Base-by-base conservation (phyloP, 2,113 vertebrate species). In the Pampusana beccarii region DNA sequence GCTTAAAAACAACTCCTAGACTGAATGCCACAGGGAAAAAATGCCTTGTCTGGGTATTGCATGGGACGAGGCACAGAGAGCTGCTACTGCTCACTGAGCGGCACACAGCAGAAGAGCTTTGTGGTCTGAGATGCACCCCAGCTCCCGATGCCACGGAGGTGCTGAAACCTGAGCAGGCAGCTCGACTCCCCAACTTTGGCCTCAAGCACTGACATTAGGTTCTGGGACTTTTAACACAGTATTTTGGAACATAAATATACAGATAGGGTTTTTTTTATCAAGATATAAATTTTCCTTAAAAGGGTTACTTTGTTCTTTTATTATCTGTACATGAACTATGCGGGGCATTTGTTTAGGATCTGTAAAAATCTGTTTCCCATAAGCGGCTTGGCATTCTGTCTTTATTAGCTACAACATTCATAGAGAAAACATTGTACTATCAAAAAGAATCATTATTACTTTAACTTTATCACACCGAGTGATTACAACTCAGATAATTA, bases 321-420 rank as follows among this genome's bases (percentile, higher is more conserved):
- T 81, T 95, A 95, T 96, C 94, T 95, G 65, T 87, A 84, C 77
- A 72, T 82, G 86, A 96, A 91, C 87, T 94, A 95, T 86, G 89
- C 48, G 9, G 89, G 91, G 92, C 60, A 84, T 94, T 96, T 93
- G 67, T 95, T 91, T 82, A 88, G 70, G 77, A 95, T 80, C 78
- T 72, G 53, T 84, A 95, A 90, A 97, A 97, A 97, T 97, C 92
- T 97, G 87, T 94, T 97, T 95, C 94, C 93, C 89, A 97, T 96
- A 95, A 97, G 80, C 85, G 96, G 92, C 70, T 96, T 97, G 94
- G 86, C 92, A 92, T 87, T 90, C 67, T 81, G 31, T 85, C 90
- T 85, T 95, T 95, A 95, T 92, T 91, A 95, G 89, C 94, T 90
- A 94, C 67, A 95, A 93, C 79, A 80, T 88, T 92, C 81, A 88